These are phyloP conservation scores for Aphelocoma coerulescens DNA, from an alignment of 2,113 vertebrate genomes.

Conservation along the genomic window DNA sequence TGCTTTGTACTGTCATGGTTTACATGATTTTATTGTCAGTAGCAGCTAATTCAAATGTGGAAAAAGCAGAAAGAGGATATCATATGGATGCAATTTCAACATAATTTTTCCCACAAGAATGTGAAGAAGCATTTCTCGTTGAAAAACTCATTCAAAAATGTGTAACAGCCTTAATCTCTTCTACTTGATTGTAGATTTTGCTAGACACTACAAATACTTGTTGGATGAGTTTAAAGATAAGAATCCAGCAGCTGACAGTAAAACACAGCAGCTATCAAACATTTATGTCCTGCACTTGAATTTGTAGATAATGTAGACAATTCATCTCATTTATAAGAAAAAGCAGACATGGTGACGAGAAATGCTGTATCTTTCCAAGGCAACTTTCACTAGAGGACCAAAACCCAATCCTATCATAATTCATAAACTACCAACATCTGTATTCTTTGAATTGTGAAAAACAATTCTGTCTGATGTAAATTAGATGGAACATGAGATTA, in stretches of 20 bases:
- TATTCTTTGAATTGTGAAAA: neutral
- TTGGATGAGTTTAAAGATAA: neutral
- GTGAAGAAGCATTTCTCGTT: neutral
- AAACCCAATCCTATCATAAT: neutral
- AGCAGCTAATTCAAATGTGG: neutral
- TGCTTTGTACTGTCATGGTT: neutral
- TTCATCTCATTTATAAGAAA: neutral
- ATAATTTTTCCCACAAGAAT: neutral
- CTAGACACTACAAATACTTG: neutral
- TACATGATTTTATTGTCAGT: neutral
- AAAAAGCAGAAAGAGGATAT: neutral
- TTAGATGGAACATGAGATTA: neutral
- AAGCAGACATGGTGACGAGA: neutral
- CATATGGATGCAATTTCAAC: neutral
- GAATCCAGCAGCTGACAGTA: neutral
- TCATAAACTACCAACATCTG: neutral
- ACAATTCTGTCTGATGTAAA: neutral
- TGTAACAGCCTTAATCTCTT: neutral
- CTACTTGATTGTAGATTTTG: neutral
- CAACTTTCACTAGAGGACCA: neutral
- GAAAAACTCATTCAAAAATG: neutral
- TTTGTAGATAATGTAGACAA: neutral
- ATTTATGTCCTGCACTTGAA: neutral
- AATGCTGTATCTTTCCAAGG: neutral
- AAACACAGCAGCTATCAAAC: neutral